A percentile compares a stretch with the other conserved stretches of the same genome.
Evolutionary conservation across 2,113 vertebrate species (phyloP).

Genomic region (Urocynchramus pylzowi): DNA sequence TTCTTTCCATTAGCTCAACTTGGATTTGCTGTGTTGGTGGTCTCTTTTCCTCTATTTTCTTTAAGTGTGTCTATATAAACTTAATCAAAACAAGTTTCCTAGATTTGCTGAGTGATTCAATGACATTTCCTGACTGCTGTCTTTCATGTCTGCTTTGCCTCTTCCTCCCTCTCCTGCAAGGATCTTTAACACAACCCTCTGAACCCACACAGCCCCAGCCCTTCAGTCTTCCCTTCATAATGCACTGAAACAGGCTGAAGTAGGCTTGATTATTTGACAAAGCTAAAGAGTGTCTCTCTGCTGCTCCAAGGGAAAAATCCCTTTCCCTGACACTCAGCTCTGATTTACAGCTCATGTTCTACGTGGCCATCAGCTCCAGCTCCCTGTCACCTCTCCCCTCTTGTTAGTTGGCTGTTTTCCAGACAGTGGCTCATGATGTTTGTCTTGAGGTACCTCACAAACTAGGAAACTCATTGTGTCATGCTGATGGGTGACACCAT

Average conservation of each 20-base stretch:
- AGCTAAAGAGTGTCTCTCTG: not conserved
- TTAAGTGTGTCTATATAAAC: not conserved
- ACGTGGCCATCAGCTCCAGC: not conserved
- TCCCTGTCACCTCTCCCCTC: not conserved
- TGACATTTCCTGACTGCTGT: not conserved
- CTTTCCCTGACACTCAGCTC: not conserved
- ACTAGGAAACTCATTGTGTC: rapidly evolving
- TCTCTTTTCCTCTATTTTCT: not conserved
- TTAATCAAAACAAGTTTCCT: not conserved
- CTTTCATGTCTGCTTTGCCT: not conserved
- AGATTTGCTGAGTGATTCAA: not conserved
- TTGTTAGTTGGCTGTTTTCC: not conserved
- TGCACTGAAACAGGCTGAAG: not conserved
- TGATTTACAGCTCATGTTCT: not conserved
- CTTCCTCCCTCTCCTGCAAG: not conserved
- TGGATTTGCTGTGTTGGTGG: constrained; percentile 39
- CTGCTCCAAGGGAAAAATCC: not conserved
- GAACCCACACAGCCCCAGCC: not conserved
- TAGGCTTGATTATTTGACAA: not conserved
- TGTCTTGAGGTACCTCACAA: not conserved
- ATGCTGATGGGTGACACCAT: not conserved
- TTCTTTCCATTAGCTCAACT: not conserved
- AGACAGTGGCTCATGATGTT: not conserved
- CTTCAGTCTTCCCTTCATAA: not conserved
- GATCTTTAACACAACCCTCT: not conserved